phyloP scores from a whole-genome alignment of 2,888 invertebrate genomes.

The Gasteruption jaculator region DNA sequence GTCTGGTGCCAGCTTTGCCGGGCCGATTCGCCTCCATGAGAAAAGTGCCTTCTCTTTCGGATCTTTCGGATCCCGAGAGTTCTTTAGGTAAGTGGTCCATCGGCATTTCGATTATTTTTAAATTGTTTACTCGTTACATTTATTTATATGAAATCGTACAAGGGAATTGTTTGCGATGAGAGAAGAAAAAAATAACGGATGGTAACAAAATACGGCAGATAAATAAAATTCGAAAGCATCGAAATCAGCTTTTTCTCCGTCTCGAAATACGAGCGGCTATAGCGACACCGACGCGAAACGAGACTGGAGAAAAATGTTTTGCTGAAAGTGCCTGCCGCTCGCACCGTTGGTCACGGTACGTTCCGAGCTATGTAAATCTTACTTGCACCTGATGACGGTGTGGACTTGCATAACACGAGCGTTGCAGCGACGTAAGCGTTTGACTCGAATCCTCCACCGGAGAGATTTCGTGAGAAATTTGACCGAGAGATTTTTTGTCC shows the following conservation, averaged over 20 bases:
- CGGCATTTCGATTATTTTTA: too few species aligned
- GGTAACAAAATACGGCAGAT: not conserved
- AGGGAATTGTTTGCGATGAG: too few species aligned
- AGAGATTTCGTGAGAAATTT: too few species aligned
- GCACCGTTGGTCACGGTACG: too few species aligned
- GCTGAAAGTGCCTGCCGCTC: too few species aligned
- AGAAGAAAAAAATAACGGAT: not conserved
- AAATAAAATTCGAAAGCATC: not conserved
- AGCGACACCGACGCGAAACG: conserved; percentile 26
- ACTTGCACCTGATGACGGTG: conserved; percentile 30
- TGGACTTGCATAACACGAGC: conserved; percentile 34
- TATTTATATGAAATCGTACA: too few species aligned
- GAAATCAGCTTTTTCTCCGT: not conserved
- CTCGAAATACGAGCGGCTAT: conserved; percentile 7
- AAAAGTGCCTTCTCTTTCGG: conserved; percentile 87
- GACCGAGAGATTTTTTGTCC: too few species aligned
- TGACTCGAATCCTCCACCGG: too few species aligned
- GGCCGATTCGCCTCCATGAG: conserved; percentile 66
- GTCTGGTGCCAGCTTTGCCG: conserved; percentile 57
- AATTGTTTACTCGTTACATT: too few species aligned
- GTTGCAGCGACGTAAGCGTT: conserved; percentile 26
- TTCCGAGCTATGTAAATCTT: too few species aligned
- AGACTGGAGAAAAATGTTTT: too few species aligned
- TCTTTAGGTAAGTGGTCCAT: conserved; percentile 74
- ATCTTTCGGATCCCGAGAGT: conserved; percentile 85